Evolutionary conservation across 2,797 vertebrate species (phyloP).

Genomic region (Sebastes alutus): DNA sequence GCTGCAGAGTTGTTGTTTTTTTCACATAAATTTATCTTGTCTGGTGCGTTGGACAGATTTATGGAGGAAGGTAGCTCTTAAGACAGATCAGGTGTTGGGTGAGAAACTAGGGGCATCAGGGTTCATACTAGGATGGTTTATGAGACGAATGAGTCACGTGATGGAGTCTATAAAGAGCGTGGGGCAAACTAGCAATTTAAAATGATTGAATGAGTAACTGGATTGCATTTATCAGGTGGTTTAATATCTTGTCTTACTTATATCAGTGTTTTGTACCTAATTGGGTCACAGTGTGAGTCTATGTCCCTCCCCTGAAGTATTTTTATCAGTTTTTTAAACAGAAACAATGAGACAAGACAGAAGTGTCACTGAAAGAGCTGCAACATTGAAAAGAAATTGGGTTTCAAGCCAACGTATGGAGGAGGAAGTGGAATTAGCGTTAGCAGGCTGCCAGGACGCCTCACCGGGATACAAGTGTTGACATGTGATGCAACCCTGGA

Average conservation of each 20-base stretch:
- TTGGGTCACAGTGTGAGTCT: constrained; percentile 4
- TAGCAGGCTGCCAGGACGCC: constrained; percentile 47
- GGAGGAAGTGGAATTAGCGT: constrained; percentile 44
- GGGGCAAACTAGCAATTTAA: not conserved
- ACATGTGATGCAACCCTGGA: constrained; percentile 73
- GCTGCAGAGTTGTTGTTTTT: constrained; percentile 4
- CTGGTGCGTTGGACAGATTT: constrained; percentile 61
- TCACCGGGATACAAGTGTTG: constrained; percentile 68
- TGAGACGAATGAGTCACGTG: constrained; percentile 30
- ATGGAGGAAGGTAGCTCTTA: constrained; percentile 51
- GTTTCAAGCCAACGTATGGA: constrained; percentile 19
- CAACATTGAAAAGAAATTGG: constrained; percentile 38
- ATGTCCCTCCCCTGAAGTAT: not conserved
- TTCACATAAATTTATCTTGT: constrained; percentile 53
- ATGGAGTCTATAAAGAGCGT: not conserved
- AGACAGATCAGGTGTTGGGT: constrained; percentile 57
- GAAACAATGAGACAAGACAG: constrained; percentile 6
- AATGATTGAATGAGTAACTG: not conserved
- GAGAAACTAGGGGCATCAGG: constrained; percentile 36
- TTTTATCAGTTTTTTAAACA: not conserved
- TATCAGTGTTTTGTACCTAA: not conserved
- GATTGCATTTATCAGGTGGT: not conserved
- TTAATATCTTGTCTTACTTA: not conserved
- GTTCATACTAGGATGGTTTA: constrained; percentile 47
- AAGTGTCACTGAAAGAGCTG: constrained; percentile 8